phyloP scores from a whole-genome alignment of 2,888 invertebrate genomes.

The Chironomus riparius region DNA sequence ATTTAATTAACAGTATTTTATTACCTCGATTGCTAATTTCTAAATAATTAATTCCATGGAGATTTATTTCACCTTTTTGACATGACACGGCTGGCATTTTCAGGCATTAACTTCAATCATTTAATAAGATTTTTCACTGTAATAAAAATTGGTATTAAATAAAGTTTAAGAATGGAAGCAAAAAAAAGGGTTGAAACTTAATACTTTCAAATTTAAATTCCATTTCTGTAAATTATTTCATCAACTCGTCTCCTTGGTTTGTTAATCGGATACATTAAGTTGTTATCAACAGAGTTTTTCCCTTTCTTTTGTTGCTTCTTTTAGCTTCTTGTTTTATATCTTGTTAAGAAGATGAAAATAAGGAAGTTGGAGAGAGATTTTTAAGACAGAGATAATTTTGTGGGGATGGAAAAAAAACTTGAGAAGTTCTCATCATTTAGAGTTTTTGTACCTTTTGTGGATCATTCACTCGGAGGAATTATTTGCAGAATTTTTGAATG shows the following conservation, averaged over 20 bases:
- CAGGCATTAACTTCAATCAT: not conserved
- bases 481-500: no score
- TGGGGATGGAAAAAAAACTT: not conserved
- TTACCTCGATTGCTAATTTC: not conserved
- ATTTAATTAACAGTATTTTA: constrained; percentile 26
- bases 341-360: not conserved
- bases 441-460: no score
- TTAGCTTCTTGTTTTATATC: no score
- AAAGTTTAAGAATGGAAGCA: not conserved
- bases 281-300: not conserved
- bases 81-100: not conserved
- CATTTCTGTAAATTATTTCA: not conserved
- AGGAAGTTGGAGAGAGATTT: not conserved
- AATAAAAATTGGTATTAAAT: not conserved
- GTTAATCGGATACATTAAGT: constrained; percentile 7
- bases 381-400: not conserved
- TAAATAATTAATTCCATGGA: constrained; percentile 18
- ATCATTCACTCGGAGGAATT: no score
- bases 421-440: no score
- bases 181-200: not conserved
- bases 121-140: not conserved
- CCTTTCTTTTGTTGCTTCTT: not conserved
- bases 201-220: not conserved
- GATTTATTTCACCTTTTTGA: constrained; percentile 26
- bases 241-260: constrained; percentile 3